Base-by-base conservation (phyloP, 2,113 vertebrate species). In the Macroglossus sobrinus region DNA sequence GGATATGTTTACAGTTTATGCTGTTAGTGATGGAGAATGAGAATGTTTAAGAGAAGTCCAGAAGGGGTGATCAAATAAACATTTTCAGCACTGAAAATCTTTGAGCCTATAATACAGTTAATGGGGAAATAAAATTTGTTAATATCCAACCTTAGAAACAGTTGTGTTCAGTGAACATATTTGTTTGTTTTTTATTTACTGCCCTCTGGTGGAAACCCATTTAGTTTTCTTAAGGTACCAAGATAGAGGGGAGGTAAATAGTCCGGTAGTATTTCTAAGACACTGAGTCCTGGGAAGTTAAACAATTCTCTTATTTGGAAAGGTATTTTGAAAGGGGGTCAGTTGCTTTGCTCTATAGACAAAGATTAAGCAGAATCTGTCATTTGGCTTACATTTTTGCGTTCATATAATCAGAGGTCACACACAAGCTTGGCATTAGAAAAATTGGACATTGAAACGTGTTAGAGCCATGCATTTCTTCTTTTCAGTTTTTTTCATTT, bases 171-270 rank as follows among this genome's bases (percentile, higher is more conserved):
- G 57, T 22, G 61, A 89, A 64, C 55, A 43, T 63, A 43, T 64
- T 64, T 64, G 79, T 61, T 92, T 97, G 35, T 93, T 88, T 91
- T 76, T 94, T 95, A 71, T 88, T 95, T 91, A 95, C 85, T 95
- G 91, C 88, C 96, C 88, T 94, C 87, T 98, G 91, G 93, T 97
- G 93, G 93, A 89, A 98, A 78, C 55, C 95, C 4, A 55, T 93
- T 96, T 91, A 90, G 89, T 71, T 94, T 92, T 74, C 47, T 96
- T 50, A 43, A 71, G 9, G 35, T 84, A 53, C 3, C 40, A 43
- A 89, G 68, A 79, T n/a, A 59, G 28, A 94, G 35, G 30, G 28
- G n/a, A 68, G 24, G 26, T 47, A 53, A 53, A 85, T 33, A 63
- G n/a, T 78, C 21, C 5, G 24, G 15, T 14, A 3, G 33, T 59